These are phyloP conservation scores for Wasmannia auropunctata DNA, from an alignment of 1,140 invertebrate species.

Conservation along the genomic window DNA sequence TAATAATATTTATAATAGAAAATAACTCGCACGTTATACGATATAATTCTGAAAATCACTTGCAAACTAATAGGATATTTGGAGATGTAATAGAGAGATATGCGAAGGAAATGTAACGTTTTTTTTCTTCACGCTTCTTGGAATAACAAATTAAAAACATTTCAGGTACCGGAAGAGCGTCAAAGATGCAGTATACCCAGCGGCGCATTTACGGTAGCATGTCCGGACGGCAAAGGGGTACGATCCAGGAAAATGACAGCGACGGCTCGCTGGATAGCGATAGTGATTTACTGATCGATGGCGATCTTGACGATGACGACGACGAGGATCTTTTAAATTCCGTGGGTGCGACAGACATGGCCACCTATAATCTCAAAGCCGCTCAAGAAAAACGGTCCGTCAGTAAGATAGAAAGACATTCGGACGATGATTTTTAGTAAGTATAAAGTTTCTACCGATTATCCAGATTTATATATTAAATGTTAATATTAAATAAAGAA, in stretches of 20 bases:
- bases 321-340: constrained; percentile 82
- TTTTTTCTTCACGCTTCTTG: background rate
- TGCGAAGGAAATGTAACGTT: constrained; percentile 1
- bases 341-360: constrained; percentile 66
- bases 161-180: constrained; percentile 75
- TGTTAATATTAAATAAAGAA: background rate
- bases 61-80: background rate
- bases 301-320: constrained; percentile 83
- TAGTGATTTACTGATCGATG: constrained; percentile 85
- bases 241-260: constrained; percentile 81
- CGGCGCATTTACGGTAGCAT: constrained; percentile 86
- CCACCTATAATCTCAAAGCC: constrained; percentile 77
- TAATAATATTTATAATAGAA: constrained; percentile 41
- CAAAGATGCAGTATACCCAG: constrained; percentile 78
- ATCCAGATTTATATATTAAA: background rate
- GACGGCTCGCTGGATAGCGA: constrained; percentile 84
- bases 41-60: background rate
- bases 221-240: constrained; percentile 82
- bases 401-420: constrained; percentile 79
- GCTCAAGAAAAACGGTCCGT: constrained; percentile 78
- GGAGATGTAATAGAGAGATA: background rate
- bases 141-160: constrained; percentile 25
- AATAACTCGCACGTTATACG: background rate
- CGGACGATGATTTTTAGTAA: constrained; percentile 83
- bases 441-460: background rate